A percentile compares a stretch with the other conserved stretches of the same genome.
phyloP scores from a whole-genome alignment of 1,140 invertebrate species.

The Cotesia vestalis region DNA sequence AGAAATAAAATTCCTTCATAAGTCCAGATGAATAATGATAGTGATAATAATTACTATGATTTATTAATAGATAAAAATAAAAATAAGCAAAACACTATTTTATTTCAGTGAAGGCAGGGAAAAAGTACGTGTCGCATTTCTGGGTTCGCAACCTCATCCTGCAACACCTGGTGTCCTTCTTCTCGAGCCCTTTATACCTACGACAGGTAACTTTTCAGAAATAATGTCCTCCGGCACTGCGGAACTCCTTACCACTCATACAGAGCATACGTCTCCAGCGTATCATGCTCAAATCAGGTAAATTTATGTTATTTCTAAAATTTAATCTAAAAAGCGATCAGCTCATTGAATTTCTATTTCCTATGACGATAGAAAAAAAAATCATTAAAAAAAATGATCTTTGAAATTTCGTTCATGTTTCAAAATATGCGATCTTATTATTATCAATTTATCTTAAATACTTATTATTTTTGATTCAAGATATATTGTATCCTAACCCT shows the following conservation, averaged over 20 bases:
- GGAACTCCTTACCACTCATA: constrained; percentile 63
- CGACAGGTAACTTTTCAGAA: constrained; percentile 49
- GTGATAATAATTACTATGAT: not conserved
- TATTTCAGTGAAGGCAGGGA: constrained; percentile 62
- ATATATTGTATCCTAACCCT: too few relatives aligned
- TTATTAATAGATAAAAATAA: not conserved
- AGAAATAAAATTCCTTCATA: too few relatives aligned
- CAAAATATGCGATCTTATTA: too few relatives aligned
- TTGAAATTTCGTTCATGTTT: too few relatives aligned
- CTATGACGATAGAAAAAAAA: too few relatives aligned
- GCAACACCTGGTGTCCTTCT: constrained; percentile 62
- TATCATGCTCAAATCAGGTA: constrained; percentile 64
- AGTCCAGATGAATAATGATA: not conserved
- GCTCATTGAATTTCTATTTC: too few relatives aligned
- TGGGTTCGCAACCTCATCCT: constrained; percentile 61
- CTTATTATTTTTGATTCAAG: too few relatives aligned
- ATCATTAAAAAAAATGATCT: too few relatives aligned
- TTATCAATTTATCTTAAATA: too few relatives aligned
- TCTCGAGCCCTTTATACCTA: constrained; percentile 55
- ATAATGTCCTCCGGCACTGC: constrained; percentile 58
- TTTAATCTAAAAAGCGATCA: too few relatives aligned
- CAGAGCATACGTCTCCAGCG: constrained; percentile 61
- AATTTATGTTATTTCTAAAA: constrained; percentile 3
- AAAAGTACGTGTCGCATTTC: constrained; percentile 62
- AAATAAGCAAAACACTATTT: constrained; percentile 7